Base-by-base conservation (phyloP, 92 coral and sea anemone species). In the Galaxea fascicularis region DNA sequence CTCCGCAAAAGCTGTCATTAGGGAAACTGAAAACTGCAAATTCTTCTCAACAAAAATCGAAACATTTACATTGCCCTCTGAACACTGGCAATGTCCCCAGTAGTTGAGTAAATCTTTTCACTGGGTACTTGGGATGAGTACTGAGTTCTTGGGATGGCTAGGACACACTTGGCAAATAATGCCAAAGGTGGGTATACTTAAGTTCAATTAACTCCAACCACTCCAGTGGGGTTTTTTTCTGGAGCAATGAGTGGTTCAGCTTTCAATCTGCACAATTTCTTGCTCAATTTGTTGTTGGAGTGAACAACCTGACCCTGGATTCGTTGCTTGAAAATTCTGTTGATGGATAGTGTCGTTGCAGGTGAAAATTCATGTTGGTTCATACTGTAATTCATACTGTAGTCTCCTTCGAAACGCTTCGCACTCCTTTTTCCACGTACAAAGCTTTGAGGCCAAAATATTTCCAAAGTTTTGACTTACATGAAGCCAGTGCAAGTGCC, bases 261-360 rank as follows among this genome's bases (percentile, higher is more conserved):
- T 65, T 65, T 65, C 46, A 65, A 29, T 65, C 71, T 65, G 22
- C 45, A 0, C 21, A n/a, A 65, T 25, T 26, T 65, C 71, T 29
- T 65, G 45, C 29, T 65, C 21, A 65, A 29, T 28, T 65, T 65
- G 18, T 64, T 64, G 70, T 24, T 64, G 70, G 70, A 64, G 70
- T 64, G 70, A 64, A 15, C 12, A 27, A 39, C 18, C 44, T 64
- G 70, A 64, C 45, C 44, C 70, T 65, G 70, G 41, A 35, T 35
- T 35, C 41, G 6, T 35, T 35, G 41, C 41, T 35, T 35, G 41
- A 6, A 35, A 2, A 35, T 35, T 35, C 41, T 35, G 2, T 35
- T 35, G 41, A 35, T 35, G 41, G 41, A 35, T 35, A 6, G 41
- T 35, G 41, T 35, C 41, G 6, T 35, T 35, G 41, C 6, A 35